These are phyloP conservation scores for Stigmatopora argus DNA, from an alignment of 2,113 vertebrate species.

Conservation along the genomic window DNA sequence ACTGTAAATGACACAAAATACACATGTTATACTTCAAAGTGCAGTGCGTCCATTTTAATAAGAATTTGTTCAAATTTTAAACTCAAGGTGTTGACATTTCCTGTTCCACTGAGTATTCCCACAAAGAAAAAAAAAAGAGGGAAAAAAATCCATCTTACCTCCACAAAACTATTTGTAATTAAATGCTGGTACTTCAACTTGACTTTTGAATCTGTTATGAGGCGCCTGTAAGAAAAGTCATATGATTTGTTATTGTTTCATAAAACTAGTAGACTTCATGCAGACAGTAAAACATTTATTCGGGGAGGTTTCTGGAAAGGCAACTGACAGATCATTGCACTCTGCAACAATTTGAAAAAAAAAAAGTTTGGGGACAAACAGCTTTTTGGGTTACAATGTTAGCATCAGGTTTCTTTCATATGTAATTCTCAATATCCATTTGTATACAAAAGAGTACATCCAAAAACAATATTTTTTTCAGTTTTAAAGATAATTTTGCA, in stretches of 20 bases:
- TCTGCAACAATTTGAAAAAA: no score
- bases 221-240: constrained; percentile 76
- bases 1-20: constrained; percentile 65
- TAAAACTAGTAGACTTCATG: neutral
- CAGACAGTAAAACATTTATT: neutral
- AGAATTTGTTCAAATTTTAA: no score
- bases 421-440: no score
- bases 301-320: neutral
- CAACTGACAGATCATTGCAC: neutral
- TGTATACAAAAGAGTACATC: no score
- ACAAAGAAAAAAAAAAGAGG: neutral
- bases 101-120: neutral
- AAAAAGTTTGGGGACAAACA: no score
- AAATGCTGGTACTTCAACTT: constrained; percentile 99
- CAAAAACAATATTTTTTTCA: no score
- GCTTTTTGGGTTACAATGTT: no score
- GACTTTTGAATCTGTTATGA: constrained; percentile 99
- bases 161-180: constrained; percentile 99
- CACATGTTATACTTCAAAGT: neutral
- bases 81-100: neutral
- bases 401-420: no score
- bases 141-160: constrained; percentile 77
- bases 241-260: constrained; percentile 3
- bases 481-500: neutral
- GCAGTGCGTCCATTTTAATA: neutral